Conservation (phyloP, 2,888 invertebrate genomes). For the Hypselothyrea guttata region DNA sequence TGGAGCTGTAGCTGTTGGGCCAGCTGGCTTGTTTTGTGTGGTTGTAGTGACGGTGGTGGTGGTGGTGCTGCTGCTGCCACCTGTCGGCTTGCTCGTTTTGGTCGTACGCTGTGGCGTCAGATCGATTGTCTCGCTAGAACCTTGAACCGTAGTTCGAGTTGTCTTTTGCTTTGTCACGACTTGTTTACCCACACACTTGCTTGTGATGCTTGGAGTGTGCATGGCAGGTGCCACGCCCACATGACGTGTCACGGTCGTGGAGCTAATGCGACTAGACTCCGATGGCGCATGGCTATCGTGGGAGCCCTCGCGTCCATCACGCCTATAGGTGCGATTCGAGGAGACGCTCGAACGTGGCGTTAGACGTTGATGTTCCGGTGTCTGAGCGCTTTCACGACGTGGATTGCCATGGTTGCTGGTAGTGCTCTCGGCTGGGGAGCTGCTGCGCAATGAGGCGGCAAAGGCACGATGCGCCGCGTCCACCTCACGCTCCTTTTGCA, state of each 20-base stretch:
- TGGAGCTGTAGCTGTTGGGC: conserved; percentile 1
- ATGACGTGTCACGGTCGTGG: conserved; percentile 79
- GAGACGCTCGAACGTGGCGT: conserved; percentile 79
- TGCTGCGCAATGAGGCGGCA: conserved; percentile 87
- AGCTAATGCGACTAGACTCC: conserved; percentile 81
- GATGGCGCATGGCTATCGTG: conserved; percentile 80
- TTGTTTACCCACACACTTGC: conserved; percentile 66
- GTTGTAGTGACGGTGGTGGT: conserved; percentile 40
- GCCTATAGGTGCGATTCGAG: conserved; percentile 71
- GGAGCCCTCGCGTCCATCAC: conserved; percentile 80
- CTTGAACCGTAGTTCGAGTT: conserved; percentile 56
- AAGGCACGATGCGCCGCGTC: conserved; percentile 90
- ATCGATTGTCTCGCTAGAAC: conserved; percentile 72
- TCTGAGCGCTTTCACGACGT: conserved; percentile 83
- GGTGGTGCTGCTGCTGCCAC: conserved; percentile 8
- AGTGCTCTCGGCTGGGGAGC: conserved; percentile 85
- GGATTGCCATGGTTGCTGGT: conserved; percentile 56
- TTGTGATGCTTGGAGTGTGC: conserved; percentile 30
- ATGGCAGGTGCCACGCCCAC: conserved; percentile 57
- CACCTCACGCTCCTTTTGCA: conserved; percentile 78
- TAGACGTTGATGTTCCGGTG: conserved; percentile 56
- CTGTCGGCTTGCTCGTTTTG: conserved; percentile 60
- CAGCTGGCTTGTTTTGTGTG: conserved; percentile 36
- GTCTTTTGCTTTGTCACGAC: conserved; percentile 68
- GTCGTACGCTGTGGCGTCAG: conserved; percentile 65